Evolutionary conservation across 2,888 invertebrate species (phyloP).

Genomic region (Rhaphigaster nebulosa): DNA sequence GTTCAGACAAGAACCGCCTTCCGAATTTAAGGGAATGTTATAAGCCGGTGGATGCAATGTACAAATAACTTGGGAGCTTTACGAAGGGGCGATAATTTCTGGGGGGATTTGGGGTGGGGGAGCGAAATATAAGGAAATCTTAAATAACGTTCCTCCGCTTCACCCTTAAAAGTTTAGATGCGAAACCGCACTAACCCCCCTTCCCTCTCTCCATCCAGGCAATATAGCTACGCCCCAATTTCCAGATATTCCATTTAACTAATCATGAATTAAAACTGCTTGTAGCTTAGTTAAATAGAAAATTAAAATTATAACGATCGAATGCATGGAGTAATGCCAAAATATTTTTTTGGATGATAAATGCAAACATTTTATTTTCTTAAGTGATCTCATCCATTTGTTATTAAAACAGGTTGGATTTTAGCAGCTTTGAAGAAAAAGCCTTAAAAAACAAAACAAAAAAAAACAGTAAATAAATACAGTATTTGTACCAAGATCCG

Average conservation of each 20-base stretch:
- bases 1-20: neutral
- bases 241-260: neutral
- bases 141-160: constrained; percentile 17
- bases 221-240: neutral
- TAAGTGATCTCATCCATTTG: too few relatives aligned
- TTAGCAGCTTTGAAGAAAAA: too few relatives aligned
- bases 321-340: neutral
- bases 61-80: constrained; percentile 24
- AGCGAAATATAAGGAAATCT: constrained; percentile 16
- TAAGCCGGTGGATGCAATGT: constrained; percentile 12
- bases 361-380: too few relatives aligned
- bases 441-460: too few relatives aligned
- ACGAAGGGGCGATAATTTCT: neutral
- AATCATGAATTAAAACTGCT: neutral
- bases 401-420: too few relatives aligned
- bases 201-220: neutral
- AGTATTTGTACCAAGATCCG: neutral
- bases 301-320: too few relatives aligned
- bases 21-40: constrained; percentile 19
- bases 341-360: too few relatives aligned
- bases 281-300: neutral
- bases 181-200: neutral
- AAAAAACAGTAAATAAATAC: neutral
- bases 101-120: neutral
- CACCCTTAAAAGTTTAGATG: constrained; percentile 18